Base-by-base conservation (phyloP, 2,113 vertebrate species). In the Eptesicus fuscus region DNA sequence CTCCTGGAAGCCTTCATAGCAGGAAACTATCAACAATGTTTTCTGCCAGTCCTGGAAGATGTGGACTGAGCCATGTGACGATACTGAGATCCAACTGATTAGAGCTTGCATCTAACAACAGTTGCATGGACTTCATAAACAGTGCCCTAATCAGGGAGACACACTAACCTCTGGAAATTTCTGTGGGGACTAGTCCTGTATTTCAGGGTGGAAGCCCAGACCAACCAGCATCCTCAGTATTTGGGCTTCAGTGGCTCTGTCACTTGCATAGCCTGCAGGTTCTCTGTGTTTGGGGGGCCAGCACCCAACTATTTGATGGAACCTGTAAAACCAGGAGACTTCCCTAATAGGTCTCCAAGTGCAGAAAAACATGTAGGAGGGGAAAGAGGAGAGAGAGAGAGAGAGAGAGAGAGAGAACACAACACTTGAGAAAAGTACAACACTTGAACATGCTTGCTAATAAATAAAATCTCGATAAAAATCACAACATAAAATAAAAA, bases 11-110 rank as follows among this genome's bases (percentile, higher is more conserved):
- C 28, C 32, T 67, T 13, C 4, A 0, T 14, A 1, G 13, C 13
- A 51, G 47, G 35, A 28, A 44, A 4, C 17, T 1, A 0, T 9
- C 23, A 1, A 13, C 77, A 22, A 13, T 7, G 18, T n/a, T 25
- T 32, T 35, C 74, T 7, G 1, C 13, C 40, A 20, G 35, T 20
- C 17, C 30, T 47, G 30, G 71, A 85, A 28, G 28, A 47, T 42
- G 14, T 6, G 4, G n/a, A 14, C 7, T 18, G 65, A 90, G 42
- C 49, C 11, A 1, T 16, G 0, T 12, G n/a, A 30, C 0, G 3
- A 23, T 61, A 7, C 61, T 16, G 61, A 82, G 13, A 7, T 6
- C 28, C 88, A 16, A 1, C 9, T 16, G 25, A 1, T 28, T 6
- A 9, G 20, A 4, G 61, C 42, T 3, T 8, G 22, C 23, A 0